A percentile compares a stretch with the other conserved stretches of the same genome.
phyloP scores from a whole-genome alignment of 1,140 invertebrate species.

The Philopotamus ludificatus region DNA sequence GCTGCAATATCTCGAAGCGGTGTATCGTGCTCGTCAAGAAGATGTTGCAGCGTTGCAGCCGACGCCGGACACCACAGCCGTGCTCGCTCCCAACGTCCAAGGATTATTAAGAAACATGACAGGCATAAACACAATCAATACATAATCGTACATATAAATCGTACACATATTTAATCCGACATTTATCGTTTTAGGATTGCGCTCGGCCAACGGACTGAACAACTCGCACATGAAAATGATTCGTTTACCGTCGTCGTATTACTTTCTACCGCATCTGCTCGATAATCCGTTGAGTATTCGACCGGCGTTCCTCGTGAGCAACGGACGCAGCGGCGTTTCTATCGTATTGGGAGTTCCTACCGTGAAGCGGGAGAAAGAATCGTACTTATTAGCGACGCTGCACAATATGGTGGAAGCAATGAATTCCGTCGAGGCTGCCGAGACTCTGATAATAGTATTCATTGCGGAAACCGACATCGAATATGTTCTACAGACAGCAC shows the following conservation, averaged over 20 bases:
- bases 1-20: conserved; percentile 68
- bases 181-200: conserved; percentile 50
- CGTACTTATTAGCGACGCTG: conserved; percentile 85
- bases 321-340: conserved; percentile 71
- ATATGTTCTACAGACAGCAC: conserved; percentile 69
- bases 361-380: conserved; percentile 84
- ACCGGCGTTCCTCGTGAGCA: conserved; percentile 76
- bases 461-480: conserved; percentile 82
- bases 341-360: conserved; percentile 84
- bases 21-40: conserved; percentile 69
- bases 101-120: conserved; percentile 53
- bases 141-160: too few species aligned
- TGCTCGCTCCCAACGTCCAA: conserved; percentile 51
- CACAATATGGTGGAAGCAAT: conserved; percentile 83
- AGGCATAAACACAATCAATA: too few species aligned
- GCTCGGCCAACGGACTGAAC: conserved; percentile 47
- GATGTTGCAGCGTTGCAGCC: conserved; percentile 64
- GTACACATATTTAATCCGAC: background rate
- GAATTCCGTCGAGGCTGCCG: conserved; percentile 71
- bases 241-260: conserved; percentile 75
- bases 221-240: conserved; percentile 47
- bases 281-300: conserved; percentile 74
- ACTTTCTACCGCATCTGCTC: conserved; percentile 85
- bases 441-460: conserved; percentile 86
- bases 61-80: conserved; percentile 46